A percentile compares a stretch with the other conserved stretches of the same genome.
Conservation (phyloP, 2,113 vertebrate species). For the Scortum barcoo region DNA sequence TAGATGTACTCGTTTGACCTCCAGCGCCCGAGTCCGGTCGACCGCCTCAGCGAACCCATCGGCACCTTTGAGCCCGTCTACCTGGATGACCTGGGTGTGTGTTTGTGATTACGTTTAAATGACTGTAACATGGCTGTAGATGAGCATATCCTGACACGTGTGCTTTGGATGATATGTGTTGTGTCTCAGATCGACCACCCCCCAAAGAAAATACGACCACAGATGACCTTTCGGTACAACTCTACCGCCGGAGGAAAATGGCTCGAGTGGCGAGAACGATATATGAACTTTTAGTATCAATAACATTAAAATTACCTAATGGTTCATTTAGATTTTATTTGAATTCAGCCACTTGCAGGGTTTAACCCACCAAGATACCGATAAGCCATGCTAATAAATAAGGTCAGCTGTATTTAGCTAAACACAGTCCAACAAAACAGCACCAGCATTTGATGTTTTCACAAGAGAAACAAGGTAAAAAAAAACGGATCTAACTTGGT, state of each 20-base stretch:
- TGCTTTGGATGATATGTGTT: background rate
- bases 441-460: too few species aligned
- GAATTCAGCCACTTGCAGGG: background rate
- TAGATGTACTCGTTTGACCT: constrained; percentile 82
- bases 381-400: too few species aligned
- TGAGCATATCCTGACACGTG: background rate
- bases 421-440: too few species aligned
- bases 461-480: too few species aligned
- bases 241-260: constrained; percentile 8
- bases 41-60: constrained; percentile 36
- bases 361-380: background rate
- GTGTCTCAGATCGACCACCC: constrained; percentile 19
- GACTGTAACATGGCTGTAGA: too few species aligned
- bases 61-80: constrained; percentile 74
- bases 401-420: too few species aligned
- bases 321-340: background rate
- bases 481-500: too few species aligned
- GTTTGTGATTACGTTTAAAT: background rate
- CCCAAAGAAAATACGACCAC: constrained; percentile 18
- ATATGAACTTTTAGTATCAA: background rate
- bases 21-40: constrained; percentile 14
- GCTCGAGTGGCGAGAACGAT: constrained; percentile 28
- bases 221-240: constrained; percentile 47
- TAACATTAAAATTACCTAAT: background rate
- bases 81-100: constrained; percentile 60